Evolutionary conservation across 2,888 invertebrate species (phyloP).

Genomic region (Ornithoptera priamus): DNA sequence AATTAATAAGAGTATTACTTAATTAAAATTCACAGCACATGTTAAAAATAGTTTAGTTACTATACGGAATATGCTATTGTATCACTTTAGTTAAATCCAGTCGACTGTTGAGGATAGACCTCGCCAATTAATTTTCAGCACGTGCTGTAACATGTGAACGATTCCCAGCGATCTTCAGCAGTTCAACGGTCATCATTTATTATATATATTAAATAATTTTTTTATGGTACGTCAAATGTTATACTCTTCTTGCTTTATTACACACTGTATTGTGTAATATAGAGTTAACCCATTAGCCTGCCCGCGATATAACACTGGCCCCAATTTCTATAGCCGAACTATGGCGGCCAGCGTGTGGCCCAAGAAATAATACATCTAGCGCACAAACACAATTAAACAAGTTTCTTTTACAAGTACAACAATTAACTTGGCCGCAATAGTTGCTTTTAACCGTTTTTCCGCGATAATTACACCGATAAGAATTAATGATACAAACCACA

Average conservation of each 20-base stretch:
- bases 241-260: not conserved
- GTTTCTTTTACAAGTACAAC: constrained; percentile 22
- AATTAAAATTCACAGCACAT: no score
- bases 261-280: not conserved
- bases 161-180: no score
- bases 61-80: no score
- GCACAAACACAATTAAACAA: constrained; percentile 22
- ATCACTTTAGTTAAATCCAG: no score
- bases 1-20: no score
- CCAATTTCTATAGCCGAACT: constrained; percentile 7
- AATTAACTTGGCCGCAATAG: constrained; percentile 21
- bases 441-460: constrained; percentile 27
- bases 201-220: no score
- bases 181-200: no score
- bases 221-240: not conserved
- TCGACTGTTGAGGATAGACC: no score
- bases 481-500: constrained; percentile 25
- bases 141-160: no score
- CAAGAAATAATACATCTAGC: constrained; percentile 6
- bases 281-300: not conserved
- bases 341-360: not conserved
- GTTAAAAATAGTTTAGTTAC: no score
- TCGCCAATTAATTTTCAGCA: no score
- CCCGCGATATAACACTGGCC: not conserved
- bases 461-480: constrained; percentile 31